A percentile compares a stretch with the other conserved stretches of the same genome.
Conservation (phyloP, 2,888 invertebrate species). For the Prosapia bicincta region DNA sequence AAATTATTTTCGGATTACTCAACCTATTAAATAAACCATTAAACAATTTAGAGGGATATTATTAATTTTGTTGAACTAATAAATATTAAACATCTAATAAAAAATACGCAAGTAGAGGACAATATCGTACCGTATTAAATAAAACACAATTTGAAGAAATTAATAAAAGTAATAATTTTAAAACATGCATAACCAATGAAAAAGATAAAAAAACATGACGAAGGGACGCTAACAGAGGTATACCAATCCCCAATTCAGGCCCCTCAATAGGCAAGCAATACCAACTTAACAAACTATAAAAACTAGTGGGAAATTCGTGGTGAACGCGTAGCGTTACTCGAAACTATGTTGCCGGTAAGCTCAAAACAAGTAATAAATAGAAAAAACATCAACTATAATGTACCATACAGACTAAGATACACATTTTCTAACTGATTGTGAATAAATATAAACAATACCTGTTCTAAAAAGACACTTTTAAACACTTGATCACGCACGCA, state of each 20-base stretch:
- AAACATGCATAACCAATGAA: too few species aligned
- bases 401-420: not conserved
- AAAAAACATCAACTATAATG: not conserved
- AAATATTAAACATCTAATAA: too few species aligned
- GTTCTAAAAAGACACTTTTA: not conserved
- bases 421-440: not conserved
- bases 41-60: too few species aligned
- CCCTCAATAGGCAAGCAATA: not conserved
- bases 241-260: not conserved
- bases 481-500: not conserved
- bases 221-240: not conserved
- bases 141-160: not conserved
- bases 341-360: not conserved
- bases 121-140: too few species aligned
- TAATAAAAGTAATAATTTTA: not conserved
- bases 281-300: not conserved
- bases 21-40: too few species aligned
- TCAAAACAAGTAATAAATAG: not conserved
- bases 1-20: too few species aligned
- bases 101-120: too few species aligned
- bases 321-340: not conserved
- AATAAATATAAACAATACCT: not conserved
- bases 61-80: too few species aligned
- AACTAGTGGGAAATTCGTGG: slow-evolving; percentile 2
- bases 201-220: too few species aligned